Base-by-base conservation (phyloP, 35 echinoderm and acorn worm genomes). In the Hemicentrotus pulcherrimus region DNA sequence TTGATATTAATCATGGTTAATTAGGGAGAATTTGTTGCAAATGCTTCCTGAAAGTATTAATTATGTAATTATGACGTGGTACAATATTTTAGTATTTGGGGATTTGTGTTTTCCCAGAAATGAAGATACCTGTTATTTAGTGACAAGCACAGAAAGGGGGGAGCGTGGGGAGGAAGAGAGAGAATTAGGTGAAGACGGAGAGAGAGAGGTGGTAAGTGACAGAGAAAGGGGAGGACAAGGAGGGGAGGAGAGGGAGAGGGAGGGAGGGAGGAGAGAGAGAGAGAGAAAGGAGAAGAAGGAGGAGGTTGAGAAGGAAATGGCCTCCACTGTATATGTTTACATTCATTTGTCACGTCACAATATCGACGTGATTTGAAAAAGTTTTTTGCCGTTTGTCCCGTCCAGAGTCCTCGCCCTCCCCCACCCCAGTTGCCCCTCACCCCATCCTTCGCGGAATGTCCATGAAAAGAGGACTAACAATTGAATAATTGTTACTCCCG, bases 401-500 rank as follows among this genome's bases (percentile, higher is more conserved):
- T 89, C 18, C 87, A 58, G 15, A 58, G 50, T 58, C 50, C 50
- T 2, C 52, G 11, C 5, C 52, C 86, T 22, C 86, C 24, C 24
- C 86, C 86, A 7, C 86, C 22, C 32, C 86, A n/a, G n/a, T 86
- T n/a, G 16, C 86, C 86, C 31, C 88, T 9, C 45, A 0, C 88
- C 31, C 19, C 32, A 35, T 33, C 32, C 88, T 90, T 90, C 46
- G 88, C 12, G 32, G 88, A 90, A 90, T 90, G 46, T 90, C 88
- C 88, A 45, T 90, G 46, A 90, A 90, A 45, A 90, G 32, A 33
- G 88, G 32, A 90, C 88, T 9, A 90, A 90, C 88, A 90, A 90
- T 47, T 90, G 88, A 47, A 90, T 90, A 90, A 33, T 90, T 90
- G 88, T 90, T 90, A 47, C 88, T 90, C 88, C 88, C 65, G 9